Conservation (phyloP, 2,113 vertebrate species). For the Pampusana beccarii region DNA sequence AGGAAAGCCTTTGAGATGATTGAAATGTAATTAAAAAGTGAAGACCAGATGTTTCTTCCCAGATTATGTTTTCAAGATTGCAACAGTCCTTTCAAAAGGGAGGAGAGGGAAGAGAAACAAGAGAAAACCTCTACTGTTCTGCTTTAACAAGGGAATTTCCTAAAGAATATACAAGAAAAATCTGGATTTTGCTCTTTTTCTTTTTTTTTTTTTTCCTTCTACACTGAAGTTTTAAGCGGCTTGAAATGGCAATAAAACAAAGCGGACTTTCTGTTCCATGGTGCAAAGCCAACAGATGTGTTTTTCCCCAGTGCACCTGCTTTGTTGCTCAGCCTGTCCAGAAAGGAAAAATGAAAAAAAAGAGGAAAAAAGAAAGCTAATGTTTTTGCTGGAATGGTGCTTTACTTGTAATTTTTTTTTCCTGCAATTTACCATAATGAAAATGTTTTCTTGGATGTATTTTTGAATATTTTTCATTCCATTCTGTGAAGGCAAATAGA, state of each 20-base stretch:
- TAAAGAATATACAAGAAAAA: neutral
- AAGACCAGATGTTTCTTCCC: slow-evolving; percentile 54
- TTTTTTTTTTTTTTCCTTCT: neutral
- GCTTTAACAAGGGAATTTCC: slow-evolving; percentile 5
- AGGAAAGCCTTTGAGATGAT: slow-evolving; percentile 42
- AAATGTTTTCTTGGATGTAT: neutral
- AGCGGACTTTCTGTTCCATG: slow-evolving; percentile 20
- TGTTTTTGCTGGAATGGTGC: neutral
- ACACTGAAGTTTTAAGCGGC: neutral
- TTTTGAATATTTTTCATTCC: neutral
- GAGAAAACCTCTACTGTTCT: neutral
- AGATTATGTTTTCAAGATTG: slow-evolving; percentile 34
- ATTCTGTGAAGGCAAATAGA: neutral
- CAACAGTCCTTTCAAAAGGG: slow-evolving; percentile 10
- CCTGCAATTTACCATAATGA: neutral
- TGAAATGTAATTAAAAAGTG: slow-evolving; percentile 65
- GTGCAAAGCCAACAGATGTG: slow-evolving; percentile 49
- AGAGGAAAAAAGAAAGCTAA: neutral
- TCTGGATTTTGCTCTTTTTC: neutral
- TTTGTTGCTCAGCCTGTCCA: slow-evolving; percentile 25
- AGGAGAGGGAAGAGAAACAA: neutral
- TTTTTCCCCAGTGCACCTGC: slow-evolving; percentile 46
- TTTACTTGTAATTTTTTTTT: neutral
- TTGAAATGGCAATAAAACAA: slow-evolving; percentile 47
- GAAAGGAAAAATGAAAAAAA: neutral